Base-by-base conservation (phyloP, 2,888 invertebrate genomes). In the Volucella inanis region DNA sequence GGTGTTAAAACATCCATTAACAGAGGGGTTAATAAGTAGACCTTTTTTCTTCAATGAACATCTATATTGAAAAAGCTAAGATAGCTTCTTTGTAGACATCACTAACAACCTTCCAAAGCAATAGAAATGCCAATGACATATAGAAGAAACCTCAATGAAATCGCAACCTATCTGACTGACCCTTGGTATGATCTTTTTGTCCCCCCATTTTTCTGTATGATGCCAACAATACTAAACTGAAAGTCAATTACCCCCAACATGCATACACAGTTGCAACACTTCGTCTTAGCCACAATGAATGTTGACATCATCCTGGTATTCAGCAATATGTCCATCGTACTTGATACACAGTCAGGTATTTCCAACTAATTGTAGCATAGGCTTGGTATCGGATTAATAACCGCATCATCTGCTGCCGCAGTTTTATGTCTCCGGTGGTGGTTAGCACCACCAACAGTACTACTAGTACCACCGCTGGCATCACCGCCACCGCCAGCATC, bases 351-450 rank as follows among this genome's bases (percentile, higher is more conserved):
- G 61, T 61, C 72, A 77, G 72, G 64, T 76, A 71, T 54, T 59
- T 57, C 50, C 57, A 72, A 52, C 84, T 85, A 85, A 85, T 85
- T 85, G 85, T 81, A 78, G 47, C 70, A 71, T 71, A 68, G 76
- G 68, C 61, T 49, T 76, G 81, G 85, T 85, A 85, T 85, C 85
- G 76, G 76, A 81, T 85, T 85, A 77, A 85, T 85, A 85, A 85
- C 85, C 85, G 76, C 85, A 85, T 85, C 85, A 85, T 85, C 85
- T 85, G 85, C 85, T 85, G 85, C 81, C 85, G 81, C 85, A 85
- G 68, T 85, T 85, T 85, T 85, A 85, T 85, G 85, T 77, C 76
- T 67, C 80, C 79, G 65, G 39, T 70, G 65, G 80, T 76, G 80
- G 84, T 70, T 79, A 59, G 70, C 57, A 38, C 8, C 47, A 47